phyloP scores from a whole-genome alignment of 2,888 invertebrate species.

The Ormyrus rosae region DNA sequence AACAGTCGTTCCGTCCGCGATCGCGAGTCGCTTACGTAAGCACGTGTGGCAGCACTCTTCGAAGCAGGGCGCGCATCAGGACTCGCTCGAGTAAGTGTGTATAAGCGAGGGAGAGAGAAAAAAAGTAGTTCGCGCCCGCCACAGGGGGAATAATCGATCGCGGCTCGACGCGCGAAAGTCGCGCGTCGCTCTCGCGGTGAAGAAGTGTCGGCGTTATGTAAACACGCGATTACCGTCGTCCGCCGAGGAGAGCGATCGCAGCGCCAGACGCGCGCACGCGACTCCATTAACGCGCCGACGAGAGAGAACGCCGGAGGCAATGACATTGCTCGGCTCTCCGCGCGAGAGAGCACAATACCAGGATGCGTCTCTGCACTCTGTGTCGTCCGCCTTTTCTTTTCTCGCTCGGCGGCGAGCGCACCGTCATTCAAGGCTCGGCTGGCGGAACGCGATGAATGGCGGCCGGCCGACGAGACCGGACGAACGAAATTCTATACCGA shows the following conservation, averaged over 20 bases:
- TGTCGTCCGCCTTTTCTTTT: background rate
- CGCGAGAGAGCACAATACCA: conserved; percentile 58
- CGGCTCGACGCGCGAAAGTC: too few relatives aligned
- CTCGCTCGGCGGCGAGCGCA: background rate
- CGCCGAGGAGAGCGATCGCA: conserved; percentile 7
- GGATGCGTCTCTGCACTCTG: conserved; percentile 55
- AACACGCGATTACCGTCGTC: conserved; percentile 29
- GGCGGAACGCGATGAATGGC: background rate
- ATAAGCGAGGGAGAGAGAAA: background rate
- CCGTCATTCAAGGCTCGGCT: conserved; percentile 15
- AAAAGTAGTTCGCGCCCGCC: too few relatives aligned
- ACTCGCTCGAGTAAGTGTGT: background rate
- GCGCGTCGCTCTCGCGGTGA: too few relatives aligned
- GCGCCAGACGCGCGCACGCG: conserved; percentile 9
- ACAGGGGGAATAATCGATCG: too few relatives aligned
- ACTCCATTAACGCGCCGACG: too few relatives aligned
- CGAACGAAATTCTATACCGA: background rate
- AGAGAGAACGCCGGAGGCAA: conserved; percentile 62
- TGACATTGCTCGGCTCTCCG: conserved; percentile 66
- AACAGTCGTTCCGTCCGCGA: too few relatives aligned
- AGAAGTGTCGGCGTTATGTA: conserved; percentile 42
- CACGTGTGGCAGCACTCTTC: background rate
- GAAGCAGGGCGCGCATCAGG: background rate
- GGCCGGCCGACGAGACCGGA: too few relatives aligned
- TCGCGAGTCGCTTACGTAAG: too few relatives aligned